phyloP scores from a whole-genome alignment of 2,113 vertebrate genomes.

The Tor tambroides region DNA sequence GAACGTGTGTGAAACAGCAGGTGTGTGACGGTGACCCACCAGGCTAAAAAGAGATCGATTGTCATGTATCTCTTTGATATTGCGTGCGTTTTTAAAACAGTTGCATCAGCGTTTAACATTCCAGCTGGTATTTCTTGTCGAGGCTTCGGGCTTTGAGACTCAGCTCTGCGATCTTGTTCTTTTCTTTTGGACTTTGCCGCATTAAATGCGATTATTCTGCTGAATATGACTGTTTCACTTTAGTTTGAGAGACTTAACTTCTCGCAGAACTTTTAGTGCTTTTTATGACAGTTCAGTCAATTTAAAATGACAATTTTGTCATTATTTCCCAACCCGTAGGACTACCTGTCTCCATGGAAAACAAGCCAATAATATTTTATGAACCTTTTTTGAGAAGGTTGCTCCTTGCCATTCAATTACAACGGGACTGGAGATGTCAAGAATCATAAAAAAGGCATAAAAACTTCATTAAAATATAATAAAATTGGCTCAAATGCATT shows the following conservation, averaged over 20 bases:
- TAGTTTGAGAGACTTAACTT: conserved; percentile 1
- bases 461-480: not conserved
- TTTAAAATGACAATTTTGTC: not conserved
- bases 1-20: conserved; percentile 8
- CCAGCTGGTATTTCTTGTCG: conserved; percentile 1
- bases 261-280: not conserved
- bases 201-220: conserved; percentile 12
- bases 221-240: conserved; percentile 27
- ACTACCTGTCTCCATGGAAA: not conserved
- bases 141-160: conserved; percentile 13
- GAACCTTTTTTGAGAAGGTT: not conserved
- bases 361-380: not conserved
- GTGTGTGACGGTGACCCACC: conserved; percentile 25
- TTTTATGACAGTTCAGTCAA: too few species aligned
- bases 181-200: conserved; percentile 29
- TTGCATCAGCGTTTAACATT: conserved; percentile 41
- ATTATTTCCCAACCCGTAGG: not conserved
- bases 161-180: not conserved
- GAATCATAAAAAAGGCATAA: not conserved
- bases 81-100: conserved; percentile 33
- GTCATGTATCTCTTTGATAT: conserved; percentile 49
- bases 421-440: not conserved
- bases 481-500: not conserved
- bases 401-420: not conserved
- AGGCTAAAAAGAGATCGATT: conserved; percentile 30